Evolutionary conservation across 1,140 invertebrate genomes (phyloP).

Genomic region (Ericerus pela): DNA sequence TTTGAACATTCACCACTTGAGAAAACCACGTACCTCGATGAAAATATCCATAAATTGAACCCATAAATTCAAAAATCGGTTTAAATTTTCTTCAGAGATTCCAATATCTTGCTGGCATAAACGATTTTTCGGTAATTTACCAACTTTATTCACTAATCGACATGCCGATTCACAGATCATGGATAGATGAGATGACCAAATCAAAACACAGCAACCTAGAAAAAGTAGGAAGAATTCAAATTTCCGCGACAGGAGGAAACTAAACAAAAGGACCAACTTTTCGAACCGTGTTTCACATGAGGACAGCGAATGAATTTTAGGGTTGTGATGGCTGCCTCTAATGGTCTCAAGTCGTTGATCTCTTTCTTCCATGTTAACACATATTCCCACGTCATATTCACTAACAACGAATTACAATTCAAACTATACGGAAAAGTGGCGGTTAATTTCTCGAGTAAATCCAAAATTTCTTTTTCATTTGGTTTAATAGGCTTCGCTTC

Average conservation of each 20-base stretch:
- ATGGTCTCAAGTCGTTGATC: slow-evolving; percentile 44
- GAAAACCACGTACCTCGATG: slow-evolving; percentile 38
- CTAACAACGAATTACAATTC: slow-evolving; percentile 55
- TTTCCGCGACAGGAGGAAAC: not conserved
- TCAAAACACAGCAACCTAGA: slow-evolving; percentile 54
- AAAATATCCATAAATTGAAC: slow-evolving; percentile 60
- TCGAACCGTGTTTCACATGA: slow-evolving; percentile 45
- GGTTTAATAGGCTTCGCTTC: slow-evolving; percentile 22
- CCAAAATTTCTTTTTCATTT: slow-evolving; percentile 19
- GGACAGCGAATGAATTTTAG: slow-evolving; percentile 42
- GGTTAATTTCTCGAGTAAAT: slow-evolving; percentile 39
- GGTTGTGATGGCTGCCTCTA: slow-evolving; percentile 46
- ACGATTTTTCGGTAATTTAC: slow-evolving; percentile 70
- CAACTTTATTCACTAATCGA: slow-evolving; percentile 73
- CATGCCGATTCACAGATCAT: slow-evolving; percentile 54
- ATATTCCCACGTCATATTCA: slow-evolving; percentile 83
- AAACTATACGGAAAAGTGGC: slow-evolving; percentile 74
- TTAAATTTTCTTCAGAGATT: slow-evolving; percentile 49
- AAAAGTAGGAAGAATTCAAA: slow-evolving; percentile 5
- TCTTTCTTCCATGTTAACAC: slow-evolving; percentile 69
- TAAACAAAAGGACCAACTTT: not conserved
- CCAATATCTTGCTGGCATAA: slow-evolving; percentile 58
- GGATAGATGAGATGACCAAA: slow-evolving; percentile 75
- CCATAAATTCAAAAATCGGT: slow-evolving; percentile 50
- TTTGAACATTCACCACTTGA: not conserved